phyloP scores from a whole-genome alignment of 2,888 invertebrate genomes.

The Caenorhabditis angaria region DNA sequence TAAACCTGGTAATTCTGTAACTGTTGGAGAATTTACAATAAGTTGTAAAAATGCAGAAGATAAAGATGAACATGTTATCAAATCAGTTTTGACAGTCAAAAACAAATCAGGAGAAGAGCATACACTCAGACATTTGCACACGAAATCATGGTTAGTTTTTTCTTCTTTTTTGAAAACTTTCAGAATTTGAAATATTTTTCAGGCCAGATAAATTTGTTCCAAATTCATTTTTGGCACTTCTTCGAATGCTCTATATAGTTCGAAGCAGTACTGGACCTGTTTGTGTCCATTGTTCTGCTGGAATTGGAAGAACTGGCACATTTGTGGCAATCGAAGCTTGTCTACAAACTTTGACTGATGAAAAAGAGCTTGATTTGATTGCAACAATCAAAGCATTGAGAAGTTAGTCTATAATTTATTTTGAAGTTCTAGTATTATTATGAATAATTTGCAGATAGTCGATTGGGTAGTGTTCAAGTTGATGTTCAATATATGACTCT shows the following conservation, averaged over 20 bases:
- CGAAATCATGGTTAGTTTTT: conserved; percentile 24
- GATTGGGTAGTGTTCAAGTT: conserved; percentile 41
- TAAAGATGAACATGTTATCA: conserved; percentile 28
- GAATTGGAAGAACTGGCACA: conserved; percentile 41
- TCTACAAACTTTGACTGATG: conserved; percentile 34
- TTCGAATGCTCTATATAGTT: conserved; percentile 39
- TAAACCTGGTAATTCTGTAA: conserved; percentile 16
- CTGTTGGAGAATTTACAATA: conserved; percentile 14
- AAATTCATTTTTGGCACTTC: conserved; percentile 22
- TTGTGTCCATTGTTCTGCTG: conserved; percentile 37
- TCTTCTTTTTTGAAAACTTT: neutral
- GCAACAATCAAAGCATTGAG: conserved; percentile 24
- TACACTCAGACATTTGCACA: conserved; percentile 28
- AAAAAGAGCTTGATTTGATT: conserved; percentile 34
- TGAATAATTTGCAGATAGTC: conserved; percentile 34
- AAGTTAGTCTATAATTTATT: conserved; percentile 14
- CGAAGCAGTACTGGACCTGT: conserved; percentile 29
- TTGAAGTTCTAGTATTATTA: neutral
- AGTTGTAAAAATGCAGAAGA: conserved; percentile 24
- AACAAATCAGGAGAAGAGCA: conserved; percentile 19
- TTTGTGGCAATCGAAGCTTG: conserved; percentile 42
- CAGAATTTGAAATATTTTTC: conserved; percentile 1
- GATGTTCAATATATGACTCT: conserved; percentile 44
- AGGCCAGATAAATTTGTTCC: conserved; percentile 41
- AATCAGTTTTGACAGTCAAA: conserved; percentile 19